Evolutionary conservation across 2,888 invertebrate species (phyloP).

Genomic region (Eupeodes latifasciatus): DNA sequence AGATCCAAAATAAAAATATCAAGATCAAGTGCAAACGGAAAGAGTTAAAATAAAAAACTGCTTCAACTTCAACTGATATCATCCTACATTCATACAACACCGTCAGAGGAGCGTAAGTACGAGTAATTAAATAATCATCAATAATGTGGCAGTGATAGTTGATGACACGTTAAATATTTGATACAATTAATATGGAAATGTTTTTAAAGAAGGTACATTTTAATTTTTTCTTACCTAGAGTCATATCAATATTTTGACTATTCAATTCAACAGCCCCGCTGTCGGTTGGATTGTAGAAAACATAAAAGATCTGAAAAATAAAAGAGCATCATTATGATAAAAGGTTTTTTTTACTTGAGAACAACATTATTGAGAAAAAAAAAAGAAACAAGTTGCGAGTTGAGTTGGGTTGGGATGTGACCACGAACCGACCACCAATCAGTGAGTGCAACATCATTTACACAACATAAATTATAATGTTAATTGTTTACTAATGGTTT

Average conservation of each 20-base stretch:
- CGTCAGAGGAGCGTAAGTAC: neutral
- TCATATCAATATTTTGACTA: conserved; percentile 92
- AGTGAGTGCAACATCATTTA: neutral
- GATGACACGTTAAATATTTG: conserved; percentile 31
- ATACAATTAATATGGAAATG: neutral
- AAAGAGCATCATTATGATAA: neutral
- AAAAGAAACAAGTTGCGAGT: neutral
- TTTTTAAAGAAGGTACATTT: neutral
- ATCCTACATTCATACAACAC: neutral
- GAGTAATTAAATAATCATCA: conserved; percentile 18
- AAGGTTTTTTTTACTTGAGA: neutral
- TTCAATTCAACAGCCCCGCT: conserved; percentile 93
- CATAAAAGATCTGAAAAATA: conserved; percentile 80
- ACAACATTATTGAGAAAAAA: neutral
- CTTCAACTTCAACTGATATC: neutral
- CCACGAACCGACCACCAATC: neutral
- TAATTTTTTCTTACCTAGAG: conserved; percentile 88
- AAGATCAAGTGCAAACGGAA: neutral
- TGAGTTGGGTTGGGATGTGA: too few relatives aligned
- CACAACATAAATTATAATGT: neutral
- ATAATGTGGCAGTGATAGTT: neutral
- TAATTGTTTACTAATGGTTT: conserved; percentile 35
- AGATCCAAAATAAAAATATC: neutral
- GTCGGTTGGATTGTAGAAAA: conserved; percentile 90
- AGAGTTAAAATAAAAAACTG: neutral